Conservation (phyloP, 2,113 vertebrate genomes). For the Onychostoma macrolepis region DNA sequence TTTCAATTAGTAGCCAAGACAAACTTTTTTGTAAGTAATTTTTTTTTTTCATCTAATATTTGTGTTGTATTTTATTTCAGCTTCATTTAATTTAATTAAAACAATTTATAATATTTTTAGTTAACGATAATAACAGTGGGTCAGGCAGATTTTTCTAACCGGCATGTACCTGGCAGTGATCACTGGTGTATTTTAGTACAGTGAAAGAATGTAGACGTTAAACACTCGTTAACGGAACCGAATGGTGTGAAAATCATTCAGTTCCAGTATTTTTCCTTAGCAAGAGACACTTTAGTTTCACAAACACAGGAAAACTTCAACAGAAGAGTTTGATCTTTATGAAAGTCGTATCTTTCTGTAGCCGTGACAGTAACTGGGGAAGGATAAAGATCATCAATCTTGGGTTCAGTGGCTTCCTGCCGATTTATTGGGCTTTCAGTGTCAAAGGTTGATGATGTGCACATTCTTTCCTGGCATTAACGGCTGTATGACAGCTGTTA, state of each 20-base stretch:
- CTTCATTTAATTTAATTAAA: not conserved
- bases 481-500: slow-evolving; percentile 62
- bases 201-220: not conserved
- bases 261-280: not conserved
- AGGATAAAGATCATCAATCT: slow-evolving; percentile 69
- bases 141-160: not conserved
- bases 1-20: not conserved
- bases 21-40: too few relatives aligned
- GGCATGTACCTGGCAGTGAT: not conserved
- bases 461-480: slow-evolving; percentile 72
- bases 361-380: slow-evolving; percentile 67
- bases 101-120: not conserved
- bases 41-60: not conserved
- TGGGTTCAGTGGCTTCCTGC: slow-evolving; percentile 50
- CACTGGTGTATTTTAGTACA: not conserved
- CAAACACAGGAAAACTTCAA: slow-evolving; percentile 13
- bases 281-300: slow-evolving; percentile 1
- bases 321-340: slow-evolving; percentile 30
- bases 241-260: not conserved
- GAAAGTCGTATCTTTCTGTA: slow-evolving; percentile 55
- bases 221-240: not conserved
- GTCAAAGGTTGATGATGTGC: slow-evolving; percentile 72
- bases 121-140: not conserved
- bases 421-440: slow-evolving; percentile 74
- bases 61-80: not conserved